Percentiles rank a stretch among this genome's conserved stretches.
phyloP scores from a whole-genome alignment of 1,140 invertebrate genomes.

The Bemisia tabaci region DNA sequence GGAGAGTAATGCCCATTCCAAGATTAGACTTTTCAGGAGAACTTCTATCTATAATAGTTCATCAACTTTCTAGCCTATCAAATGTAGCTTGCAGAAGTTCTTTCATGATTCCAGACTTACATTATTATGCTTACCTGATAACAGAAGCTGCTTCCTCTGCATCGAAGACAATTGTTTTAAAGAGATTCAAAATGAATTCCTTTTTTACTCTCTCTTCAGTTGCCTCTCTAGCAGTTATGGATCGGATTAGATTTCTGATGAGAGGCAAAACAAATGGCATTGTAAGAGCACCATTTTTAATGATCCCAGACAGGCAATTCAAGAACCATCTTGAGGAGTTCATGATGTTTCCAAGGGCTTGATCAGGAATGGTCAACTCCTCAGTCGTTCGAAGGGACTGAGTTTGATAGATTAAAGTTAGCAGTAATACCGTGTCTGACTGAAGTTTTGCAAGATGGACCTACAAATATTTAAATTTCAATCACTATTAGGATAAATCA shows the following conservation, averaged over 20 bases:
- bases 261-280: neutral
- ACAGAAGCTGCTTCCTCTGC: neutral
- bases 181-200: neutral
- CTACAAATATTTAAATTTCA: neutral
- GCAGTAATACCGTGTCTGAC: neutral
- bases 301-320: neutral
- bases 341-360: neutral
- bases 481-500: no score
- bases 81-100: no score
- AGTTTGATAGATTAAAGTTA: neutral
- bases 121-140: neutral
- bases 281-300: neutral
- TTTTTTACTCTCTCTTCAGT: neutral
- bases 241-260: neutral
- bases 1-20: no score
- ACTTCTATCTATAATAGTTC: no score
- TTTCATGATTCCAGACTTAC: no score
- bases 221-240: neutral
- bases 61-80: no score
- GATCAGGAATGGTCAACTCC: neutral
- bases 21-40: no score
- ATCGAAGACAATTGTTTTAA: neutral
- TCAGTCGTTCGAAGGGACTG: neutral
- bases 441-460: neutral
- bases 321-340: neutral